A percentile compares a stretch with the other conserved stretches of the same genome.
phyloP scores from a whole-genome alignment of 2,888 invertebrate genomes.

The Oscheius myriophilus region DNA sequence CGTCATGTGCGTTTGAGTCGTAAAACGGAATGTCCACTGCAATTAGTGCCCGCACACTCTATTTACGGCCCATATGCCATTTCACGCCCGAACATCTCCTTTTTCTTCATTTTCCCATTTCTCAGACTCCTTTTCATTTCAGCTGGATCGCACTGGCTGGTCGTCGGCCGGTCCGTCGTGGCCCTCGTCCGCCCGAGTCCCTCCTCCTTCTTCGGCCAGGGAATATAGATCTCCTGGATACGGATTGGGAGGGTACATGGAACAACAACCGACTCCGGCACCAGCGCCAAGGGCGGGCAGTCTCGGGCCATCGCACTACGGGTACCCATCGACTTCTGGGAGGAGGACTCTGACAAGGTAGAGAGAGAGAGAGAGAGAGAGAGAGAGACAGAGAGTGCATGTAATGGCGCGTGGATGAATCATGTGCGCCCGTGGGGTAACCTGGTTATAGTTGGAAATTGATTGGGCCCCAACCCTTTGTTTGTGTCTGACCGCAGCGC shows the following conservation, averaged over 20 bases:
- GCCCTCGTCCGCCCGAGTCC: neutral
- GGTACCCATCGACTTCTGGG: slow-evolving; percentile 22
- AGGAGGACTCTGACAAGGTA: slow-evolving; percentile 23
- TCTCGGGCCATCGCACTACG: slow-evolving; percentile 25
- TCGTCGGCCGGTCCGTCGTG: neutral
- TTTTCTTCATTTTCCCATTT: neutral
- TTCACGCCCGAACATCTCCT: too few relatives aligned
- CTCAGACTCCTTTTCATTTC: neutral
- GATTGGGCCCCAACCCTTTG: neutral
- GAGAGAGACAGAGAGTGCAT: too few relatives aligned
- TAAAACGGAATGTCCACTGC: too few relatives aligned
- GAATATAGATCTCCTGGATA: neutral
- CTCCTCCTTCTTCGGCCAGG: neutral
- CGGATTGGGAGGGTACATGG: neutral
- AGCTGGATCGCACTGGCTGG: slow-evolving; percentile 4
- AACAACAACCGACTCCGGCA: slow-evolving; percentile 6
- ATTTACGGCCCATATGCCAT: too few relatives aligned
- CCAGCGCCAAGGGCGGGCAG: slow-evolving; percentile 22
- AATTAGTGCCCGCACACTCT: too few relatives aligned
- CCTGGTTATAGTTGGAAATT: neutral
- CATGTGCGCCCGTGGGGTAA: neutral
- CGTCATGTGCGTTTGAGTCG: too few relatives aligned
- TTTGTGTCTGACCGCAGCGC: too few relatives aligned
- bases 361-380: neutral
- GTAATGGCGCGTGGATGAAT: too few relatives aligned